A percentile compares a stretch with the other conserved stretches of the same genome.
Conservation (phyloP, 1,140 invertebrate species). For the Watersipora subatra region DNA sequence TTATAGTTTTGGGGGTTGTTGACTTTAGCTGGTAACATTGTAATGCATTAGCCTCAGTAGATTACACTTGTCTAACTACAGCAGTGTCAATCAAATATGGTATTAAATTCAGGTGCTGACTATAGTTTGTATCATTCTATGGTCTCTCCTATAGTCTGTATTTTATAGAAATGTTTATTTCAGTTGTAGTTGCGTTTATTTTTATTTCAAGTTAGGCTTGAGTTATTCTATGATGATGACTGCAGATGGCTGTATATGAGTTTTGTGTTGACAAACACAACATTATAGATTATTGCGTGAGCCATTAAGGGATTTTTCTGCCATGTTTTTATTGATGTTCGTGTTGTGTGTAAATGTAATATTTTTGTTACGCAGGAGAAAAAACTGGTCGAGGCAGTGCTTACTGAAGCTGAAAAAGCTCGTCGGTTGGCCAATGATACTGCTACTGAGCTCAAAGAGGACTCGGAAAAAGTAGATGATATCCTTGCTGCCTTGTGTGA, state of each 20-base stretch:
- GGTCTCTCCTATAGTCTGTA: too few relatives aligned
- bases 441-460: background rate
- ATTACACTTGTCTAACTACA: too few relatives aligned
- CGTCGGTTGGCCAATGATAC: background rate
- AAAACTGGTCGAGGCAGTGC: background rate
- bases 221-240: background rate
- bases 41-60: too few relatives aligned
- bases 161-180: too few relatives aligned
- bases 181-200: too few relatives aligned
- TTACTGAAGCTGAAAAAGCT: background rate
- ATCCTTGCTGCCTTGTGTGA: background rate
- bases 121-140: too few relatives aligned
- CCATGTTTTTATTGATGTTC: background rate
- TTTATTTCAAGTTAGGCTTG: background rate
- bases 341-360: background rate
- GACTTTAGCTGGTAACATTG: too few relatives aligned
- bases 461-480: background rate
- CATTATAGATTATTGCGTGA: background rate
- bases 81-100: too few relatives aligned
- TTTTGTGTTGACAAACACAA: conserved; percentile 7
- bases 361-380: background rate
- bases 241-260: background rate
- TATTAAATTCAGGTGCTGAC: too few relatives aligned
- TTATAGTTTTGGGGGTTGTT: too few relatives aligned
- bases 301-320: background rate